Evolutionary conservation across 53 echinoderm and acorn worm genomes (phyloP), one percentile per base, ranked within the genome.

Genomic region (Temnopleurus reevesii): DNA sequence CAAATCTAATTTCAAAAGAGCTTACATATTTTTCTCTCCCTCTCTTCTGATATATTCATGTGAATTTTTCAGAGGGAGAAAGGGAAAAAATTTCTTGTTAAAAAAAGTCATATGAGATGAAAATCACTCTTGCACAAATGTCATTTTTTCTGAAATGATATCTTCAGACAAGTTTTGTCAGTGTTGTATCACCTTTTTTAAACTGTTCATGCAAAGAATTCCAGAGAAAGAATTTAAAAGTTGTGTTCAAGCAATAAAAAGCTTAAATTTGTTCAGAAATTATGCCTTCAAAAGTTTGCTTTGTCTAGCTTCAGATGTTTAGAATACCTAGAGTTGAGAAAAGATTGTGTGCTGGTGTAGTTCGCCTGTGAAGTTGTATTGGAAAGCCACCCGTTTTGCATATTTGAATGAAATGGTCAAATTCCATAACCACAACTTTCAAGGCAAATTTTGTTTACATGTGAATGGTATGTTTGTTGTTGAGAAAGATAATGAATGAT

Each of bases 241-340:
- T 87, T 87, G 65, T 87, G 88, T 87, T 87, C 66, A 66, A 87
- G 88, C 88, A 87, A 87, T 87, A 87, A 87, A 87, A 87, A 87
- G 88, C 88, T 87, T 87, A 65, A 87, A 87, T 87, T 87, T 87
- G 88, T 87, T 87, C 88, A 87, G 88, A 87, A 87, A 66, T 19
- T 3, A 83, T 54, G 41, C 21, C 15, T 15, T 71, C 41, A n/a
- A 19, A 21, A 2, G 1, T 71, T 71, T 19, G 1, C 7, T 66
- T n/a, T 71, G 15, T 71, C 21, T 18, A 41, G 8, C 21, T 66
- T 8, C 33, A 15, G n/a, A n/a, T n/a, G n/a, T n/a, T n/a, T n/a
- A n/a, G n/a, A n/a, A n/a, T n/a, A n/a, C n/a, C n/a, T n/a, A n/a
- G n/a, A n/a, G n/a, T n/a, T n/a, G n/a, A n/a, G n/a, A n/a, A n/a